Percentiles rank a stretch among this genome's conserved stretches.
phyloP scores from a whole-genome alignment of 1,140 invertebrate species.

The Solen grandis region DNA sequence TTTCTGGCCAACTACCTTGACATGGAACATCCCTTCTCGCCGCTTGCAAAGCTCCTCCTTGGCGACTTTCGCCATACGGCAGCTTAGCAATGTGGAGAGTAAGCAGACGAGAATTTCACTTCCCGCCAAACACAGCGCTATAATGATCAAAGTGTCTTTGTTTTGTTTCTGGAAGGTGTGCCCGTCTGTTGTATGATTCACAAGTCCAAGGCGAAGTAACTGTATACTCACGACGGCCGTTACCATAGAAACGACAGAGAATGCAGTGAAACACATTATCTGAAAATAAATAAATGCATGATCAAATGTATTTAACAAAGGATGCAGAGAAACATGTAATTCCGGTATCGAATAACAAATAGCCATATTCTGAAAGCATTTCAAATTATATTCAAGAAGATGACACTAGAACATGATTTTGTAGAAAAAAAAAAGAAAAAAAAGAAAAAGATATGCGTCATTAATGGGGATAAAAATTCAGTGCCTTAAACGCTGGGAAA shows the following conservation, averaged over 20 bases:
- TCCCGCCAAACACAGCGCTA: slow-evolving; percentile 77
- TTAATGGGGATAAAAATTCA: too few relatives aligned
- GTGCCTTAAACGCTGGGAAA: too few relatives aligned
- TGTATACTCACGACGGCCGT: slow-evolving; percentile 81
- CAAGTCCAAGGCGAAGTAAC: slow-evolving; percentile 80
- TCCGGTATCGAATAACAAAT: too few relatives aligned
- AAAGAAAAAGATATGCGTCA: too few relatives aligned
- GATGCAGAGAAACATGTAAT: too few relatives aligned
- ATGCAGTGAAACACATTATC: slow-evolving; percentile 82
- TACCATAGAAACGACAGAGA: slow-evolving; percentile 80
- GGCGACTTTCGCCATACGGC: slow-evolving; percentile 78
- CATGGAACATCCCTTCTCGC: slow-evolving; percentile 80
- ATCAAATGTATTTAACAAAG: too few relatives aligned
- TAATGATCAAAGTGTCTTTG: slow-evolving; percentile 79
- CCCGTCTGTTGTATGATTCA: slow-evolving; percentile 81
- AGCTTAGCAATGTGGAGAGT: slow-evolving; percentile 77
- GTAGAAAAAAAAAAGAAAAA: too few relatives aligned
- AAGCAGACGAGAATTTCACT: slow-evolving; percentile 79
- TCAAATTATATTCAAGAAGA: not conserved
- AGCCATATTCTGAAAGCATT: slow-evolving; percentile 3
- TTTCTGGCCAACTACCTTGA: slow-evolving; percentile 79
- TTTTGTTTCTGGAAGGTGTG: slow-evolving; percentile 81
- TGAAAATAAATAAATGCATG: slow-evolving; percentile 68
- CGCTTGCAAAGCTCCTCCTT: slow-evolving; percentile 79
- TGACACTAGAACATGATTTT: too few relatives aligned